Base-by-base conservation (phyloP, 2,888 invertebrate genomes). In the Lobophora halterata region DNA sequence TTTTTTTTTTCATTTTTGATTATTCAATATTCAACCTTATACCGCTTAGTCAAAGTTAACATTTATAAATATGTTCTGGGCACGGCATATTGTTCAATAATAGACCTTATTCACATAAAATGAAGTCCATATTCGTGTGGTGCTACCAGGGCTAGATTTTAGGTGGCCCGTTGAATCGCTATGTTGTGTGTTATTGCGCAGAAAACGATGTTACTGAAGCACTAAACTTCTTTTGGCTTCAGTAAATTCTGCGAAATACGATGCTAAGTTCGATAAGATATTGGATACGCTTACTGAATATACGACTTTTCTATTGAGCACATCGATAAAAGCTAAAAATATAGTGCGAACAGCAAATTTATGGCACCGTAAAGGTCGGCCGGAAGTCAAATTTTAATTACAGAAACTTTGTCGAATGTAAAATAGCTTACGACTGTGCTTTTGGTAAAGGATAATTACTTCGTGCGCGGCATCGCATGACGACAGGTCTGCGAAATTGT, bases 371-470 rank as follows among this genome's bases (percentile, higher is more conserved):
- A 9, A 7, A 27, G 14, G 13, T 25, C 8, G 14, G n/a, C 13
- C 14, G 7, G 13, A 12, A 1, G 10, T 10, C 6, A 10, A 27
- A 17, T 17, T 27, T 1, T 3, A 17, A 27, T 2, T 9, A 5
- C 5, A 5, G 6, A 10, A n/a, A 20, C 16, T 26, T 31, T 3
- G 14, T 7, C n/a, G 9, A 14, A 34, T 19, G n/a, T n/a, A n/a
- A n/a, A n/a, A n/a, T n/a, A n/a, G n/a, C n/a, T n/a, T n/a, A n/a
- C n/a, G n/a, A n/a, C n/a, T n/a, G n/a, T n/a, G n/a, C n/a, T 14
- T 26, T 19, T 20, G 30, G 20, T 25, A 37, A 26, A 30, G 13
- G 18, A 19, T 37, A 30, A 34, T 34, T 34, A 34, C 20, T 17
- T 16, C 23, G 29, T 27, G 35, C 30, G 8, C 6, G 31, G 20